A percentile compares a stretch with the other conserved stretches of the same genome.
Evolutionary conservation across 2,888 invertebrate species (phyloP).

Genomic region (Gymnoscelis rufifasciata): DNA sequence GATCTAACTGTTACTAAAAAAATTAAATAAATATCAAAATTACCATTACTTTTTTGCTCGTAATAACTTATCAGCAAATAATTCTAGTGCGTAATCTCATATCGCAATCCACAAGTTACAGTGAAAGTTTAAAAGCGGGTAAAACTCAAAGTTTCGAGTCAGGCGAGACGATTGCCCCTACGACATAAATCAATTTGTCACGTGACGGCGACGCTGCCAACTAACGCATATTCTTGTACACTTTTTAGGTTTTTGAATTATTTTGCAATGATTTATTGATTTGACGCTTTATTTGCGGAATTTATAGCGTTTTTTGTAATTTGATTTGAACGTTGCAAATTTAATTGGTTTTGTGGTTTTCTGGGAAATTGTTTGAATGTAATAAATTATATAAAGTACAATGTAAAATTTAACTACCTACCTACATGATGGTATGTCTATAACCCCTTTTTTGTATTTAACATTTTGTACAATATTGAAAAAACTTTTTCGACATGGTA

Average conservation of each 20-base stretch:
- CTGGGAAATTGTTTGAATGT: neutral
- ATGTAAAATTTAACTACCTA: too few relatives aligned
- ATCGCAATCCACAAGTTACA: neutral
- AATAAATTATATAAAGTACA: too few relatives aligned
- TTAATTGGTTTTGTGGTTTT: slow-evolving; percentile 12
- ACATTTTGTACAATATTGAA: too few relatives aligned
- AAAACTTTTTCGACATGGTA: too few relatives aligned
- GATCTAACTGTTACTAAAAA: too few relatives aligned
- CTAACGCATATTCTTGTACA: slow-evolving; percentile 9
- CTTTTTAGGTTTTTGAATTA: slow-evolving; percentile 21
- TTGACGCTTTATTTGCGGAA: slow-evolving; percentile 22
- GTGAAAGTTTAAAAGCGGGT: slow-evolving; percentile 27
- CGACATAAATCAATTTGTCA: slow-evolving; percentile 73
- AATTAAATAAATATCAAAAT: too few relatives aligned
- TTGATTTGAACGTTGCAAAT: slow-evolving; percentile 3
- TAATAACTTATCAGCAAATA: too few relatives aligned
- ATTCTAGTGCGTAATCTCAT: too few relatives aligned
- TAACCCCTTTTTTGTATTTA: too few relatives aligned
- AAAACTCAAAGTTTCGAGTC: slow-evolving; percentile 47
- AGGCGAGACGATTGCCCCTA: slow-evolving; percentile 30
- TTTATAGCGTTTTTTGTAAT: slow-evolving; percentile 21
- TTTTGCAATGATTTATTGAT: slow-evolving; percentile 30
- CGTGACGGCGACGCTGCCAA: slow-evolving; percentile 43
- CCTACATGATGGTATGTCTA: too few relatives aligned
- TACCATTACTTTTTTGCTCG: too few relatives aligned